These are phyloP conservation scores for Sus cebifrons DNA, from an alignment of 2,797 vertebrate genomes.

Conservation along the genomic window DNA sequence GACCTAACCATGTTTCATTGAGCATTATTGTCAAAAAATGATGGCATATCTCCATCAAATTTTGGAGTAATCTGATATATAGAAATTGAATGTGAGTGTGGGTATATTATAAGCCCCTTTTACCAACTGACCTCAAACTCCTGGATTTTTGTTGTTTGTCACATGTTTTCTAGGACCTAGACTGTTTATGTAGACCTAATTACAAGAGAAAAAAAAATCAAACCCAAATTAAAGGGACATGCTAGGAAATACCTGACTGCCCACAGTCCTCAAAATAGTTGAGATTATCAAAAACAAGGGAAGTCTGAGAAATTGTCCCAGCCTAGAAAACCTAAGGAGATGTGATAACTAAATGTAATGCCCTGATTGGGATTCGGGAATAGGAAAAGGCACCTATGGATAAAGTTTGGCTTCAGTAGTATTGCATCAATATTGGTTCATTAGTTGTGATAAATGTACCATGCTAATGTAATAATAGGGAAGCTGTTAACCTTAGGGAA, in stretches of 20 bases:
- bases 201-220: not conserved
- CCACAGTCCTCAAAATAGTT: not conserved
- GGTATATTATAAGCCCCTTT: not conserved
- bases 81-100: not conserved
- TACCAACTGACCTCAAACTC: not conserved
- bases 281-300: not conserved
- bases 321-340: not conserved
- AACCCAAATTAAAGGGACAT: not conserved
- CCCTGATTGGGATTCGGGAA: not conserved
- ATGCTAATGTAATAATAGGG: not conserved
- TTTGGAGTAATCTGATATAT: not conserved
- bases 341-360: not conserved
- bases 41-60: not conserved
- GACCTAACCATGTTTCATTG: constrained; percentile 23
- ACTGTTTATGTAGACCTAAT: not conserved
- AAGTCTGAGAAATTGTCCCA: not conserved
- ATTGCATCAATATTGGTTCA: not conserved
- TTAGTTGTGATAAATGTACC: not conserved
- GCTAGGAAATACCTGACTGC: not conserved
- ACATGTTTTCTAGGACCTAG: not conserved
- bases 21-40: not conserved
- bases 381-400: not conserved
- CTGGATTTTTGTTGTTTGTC: not conserved
- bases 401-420: not conserved
- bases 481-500: not conserved